A percentile compares a stretch with the other conserved stretches of the same genome.
phyloP scores from a whole-genome alignment of 2,113 vertebrate species.

The Puma concolor region DNA sequence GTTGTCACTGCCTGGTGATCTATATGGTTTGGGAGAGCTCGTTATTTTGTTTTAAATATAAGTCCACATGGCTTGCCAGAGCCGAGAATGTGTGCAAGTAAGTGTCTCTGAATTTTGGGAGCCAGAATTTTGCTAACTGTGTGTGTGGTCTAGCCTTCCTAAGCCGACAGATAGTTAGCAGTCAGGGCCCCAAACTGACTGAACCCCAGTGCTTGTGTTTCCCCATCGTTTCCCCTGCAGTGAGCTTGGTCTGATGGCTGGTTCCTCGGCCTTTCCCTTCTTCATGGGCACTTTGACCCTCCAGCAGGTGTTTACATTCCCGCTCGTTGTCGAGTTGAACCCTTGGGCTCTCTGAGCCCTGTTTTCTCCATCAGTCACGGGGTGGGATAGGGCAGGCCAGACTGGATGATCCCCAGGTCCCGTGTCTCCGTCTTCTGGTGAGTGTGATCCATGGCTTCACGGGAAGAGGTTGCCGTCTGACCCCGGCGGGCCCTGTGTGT shows the following conservation, averaged over 20 bases:
- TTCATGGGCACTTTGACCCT: background rate
- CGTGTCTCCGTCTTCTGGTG: fast-evolving
- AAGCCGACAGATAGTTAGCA: background rate
- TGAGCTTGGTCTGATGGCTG: background rate
- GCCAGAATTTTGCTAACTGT: background rate
- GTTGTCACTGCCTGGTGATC: background rate
- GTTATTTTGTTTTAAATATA: background rate
- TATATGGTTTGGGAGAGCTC: background rate
- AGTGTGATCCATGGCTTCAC: fast-evolving
- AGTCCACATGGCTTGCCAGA: background rate
- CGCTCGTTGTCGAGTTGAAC: fast-evolving
- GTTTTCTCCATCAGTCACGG: fast-evolving
- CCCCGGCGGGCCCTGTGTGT: fast-evolving
- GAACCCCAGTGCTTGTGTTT: background rate
- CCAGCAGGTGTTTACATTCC: fast-evolving
- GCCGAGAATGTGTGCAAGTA: background rate
- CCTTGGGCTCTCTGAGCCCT: background rate
- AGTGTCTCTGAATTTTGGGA: background rate
- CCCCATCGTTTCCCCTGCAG: background rate
- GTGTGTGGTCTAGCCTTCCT: background rate
- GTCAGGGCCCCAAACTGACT: background rate
- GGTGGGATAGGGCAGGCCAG: background rate
- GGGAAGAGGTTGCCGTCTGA: background rate
- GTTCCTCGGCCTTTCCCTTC: background rate
- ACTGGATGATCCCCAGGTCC: background rate